Base-by-base conservation (phyloP, 2,113 vertebrate species). In the Sporophila hypoxantha region DNA sequence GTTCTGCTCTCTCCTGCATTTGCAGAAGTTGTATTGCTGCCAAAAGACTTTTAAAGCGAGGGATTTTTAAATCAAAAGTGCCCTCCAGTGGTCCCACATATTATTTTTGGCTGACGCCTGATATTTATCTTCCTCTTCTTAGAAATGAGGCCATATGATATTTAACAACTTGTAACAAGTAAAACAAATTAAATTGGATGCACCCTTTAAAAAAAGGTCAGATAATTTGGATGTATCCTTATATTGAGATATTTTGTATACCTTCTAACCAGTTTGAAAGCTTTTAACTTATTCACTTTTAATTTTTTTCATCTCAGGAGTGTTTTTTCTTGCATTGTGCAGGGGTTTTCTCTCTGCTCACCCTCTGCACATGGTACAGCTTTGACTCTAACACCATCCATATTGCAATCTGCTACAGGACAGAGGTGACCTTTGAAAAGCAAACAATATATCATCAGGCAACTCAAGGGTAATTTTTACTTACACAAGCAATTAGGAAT, bases 11-110 rank as follows among this genome's bases (percentile, higher is more conserved):
- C 20, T 70, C 44, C n/a, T 41, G 41, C 25, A 49, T 76, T 65
- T 39, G 19, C 47, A 52, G 25, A 60, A 55, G 19, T 23, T 66
- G 14, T 22, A 13, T 6, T 46, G 23, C n/a, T 91, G 19, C 47
- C 41, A 44, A 70, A 84, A 70, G 39, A 10, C 36, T 42, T 49
- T 16, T 21, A 2, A 73, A 64, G 47, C 23, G 22, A 34, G 44
- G 30, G 34, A 92, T 82, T 91, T 93, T 65, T 93, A 39, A 87
- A 62, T 46, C 69, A 86, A 89, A 91, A 90, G 94, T 79, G 96
- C 94, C 95, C 90, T 66, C 95, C 79, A 87, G 93, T 91, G 96
- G 95, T 55, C 66, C 66, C 30, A 66, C 21, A 46, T 8, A 15
- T 87, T 83, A 77, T 47, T 86, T 70, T 85, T 53, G 74, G 56